These are phyloP conservation scores for Julus scandinavius DNA, from an alignment of 2,888 invertebrate species.

Conservation along the genomic window DNA sequence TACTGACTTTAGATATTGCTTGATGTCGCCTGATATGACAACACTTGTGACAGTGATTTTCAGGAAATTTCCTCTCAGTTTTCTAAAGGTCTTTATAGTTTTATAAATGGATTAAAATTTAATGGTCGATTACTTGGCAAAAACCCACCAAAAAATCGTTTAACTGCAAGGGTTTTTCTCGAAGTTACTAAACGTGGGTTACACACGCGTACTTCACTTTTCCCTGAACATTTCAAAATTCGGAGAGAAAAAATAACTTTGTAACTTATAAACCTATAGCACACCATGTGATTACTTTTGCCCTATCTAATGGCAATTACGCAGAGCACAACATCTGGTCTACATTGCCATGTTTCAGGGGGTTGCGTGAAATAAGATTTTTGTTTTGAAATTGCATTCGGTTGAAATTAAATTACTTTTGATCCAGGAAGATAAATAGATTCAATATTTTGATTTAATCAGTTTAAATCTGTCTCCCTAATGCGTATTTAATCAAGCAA, in stretches of 20 bases:
- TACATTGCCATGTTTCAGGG: neutral
- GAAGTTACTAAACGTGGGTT: too few relatives aligned
- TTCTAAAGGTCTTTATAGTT: too few relatives aligned
- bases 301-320: neutral
- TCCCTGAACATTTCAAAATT: neutral
- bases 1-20: too few relatives aligned
- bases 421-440: slow-evolving; percentile 16
- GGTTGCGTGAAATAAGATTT: neutral
- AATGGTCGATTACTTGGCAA: too few relatives aligned
- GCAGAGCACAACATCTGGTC: neutral
- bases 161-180: too few relatives aligned
- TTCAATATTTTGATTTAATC: slow-evolving; percentile 42
- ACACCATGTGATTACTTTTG: neutral
- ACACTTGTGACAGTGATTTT: too few relatives aligned
- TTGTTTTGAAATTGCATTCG: neutral
- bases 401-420: slow-evolving; percentile 1
- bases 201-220: too few relatives aligned
- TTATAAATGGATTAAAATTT: too few relatives aligned
- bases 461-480: slow-evolving; percentile 14
- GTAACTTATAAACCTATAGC: neutral
- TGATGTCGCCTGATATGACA: too few relatives aligned
- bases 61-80: too few relatives aligned
- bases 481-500: slow-evolving; percentile 29
- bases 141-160: too few relatives aligned
- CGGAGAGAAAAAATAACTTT: neutral